Percentiles rank a stretch among this genome's conserved stretches.
phyloP scores from a whole-genome alignment of 1,140 invertebrate species.

The Nasonia giraulti region DNA sequence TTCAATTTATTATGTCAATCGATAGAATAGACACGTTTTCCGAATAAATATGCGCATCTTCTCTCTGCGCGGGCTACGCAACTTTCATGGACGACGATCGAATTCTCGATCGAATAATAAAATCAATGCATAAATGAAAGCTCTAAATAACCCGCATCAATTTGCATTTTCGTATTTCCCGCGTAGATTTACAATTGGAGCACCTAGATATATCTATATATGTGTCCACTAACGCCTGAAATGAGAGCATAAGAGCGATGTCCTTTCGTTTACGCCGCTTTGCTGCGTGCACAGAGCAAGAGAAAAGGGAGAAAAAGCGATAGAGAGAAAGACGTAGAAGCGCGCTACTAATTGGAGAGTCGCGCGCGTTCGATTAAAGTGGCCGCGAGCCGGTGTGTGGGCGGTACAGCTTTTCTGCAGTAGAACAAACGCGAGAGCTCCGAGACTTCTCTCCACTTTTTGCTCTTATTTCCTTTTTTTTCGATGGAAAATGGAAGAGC shows the following conservation, averaged over 20 bases:
- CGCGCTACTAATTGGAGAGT: constrained; percentile 43
- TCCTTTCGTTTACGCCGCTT: background rate
- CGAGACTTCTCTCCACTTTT: background rate
- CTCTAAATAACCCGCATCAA: no score
- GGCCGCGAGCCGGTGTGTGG: background rate
- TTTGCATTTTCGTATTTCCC: no score
- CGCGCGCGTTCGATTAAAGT: constrained; percentile 39
- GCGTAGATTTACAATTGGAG: no score
- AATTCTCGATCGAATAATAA: no score
- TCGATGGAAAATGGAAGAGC: background rate
- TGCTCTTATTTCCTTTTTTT: no score
- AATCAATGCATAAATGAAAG: no score
- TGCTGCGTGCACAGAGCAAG: background rate
- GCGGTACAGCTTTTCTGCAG: background rate
- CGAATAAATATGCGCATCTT: no score
- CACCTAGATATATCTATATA: background rate
- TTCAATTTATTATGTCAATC: no score
- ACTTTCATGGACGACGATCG: no score
- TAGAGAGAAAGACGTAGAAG: background rate
- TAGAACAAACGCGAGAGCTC: constrained; percentile 11
- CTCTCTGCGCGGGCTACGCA: no score
- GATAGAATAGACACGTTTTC: no score
- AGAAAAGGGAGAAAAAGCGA: background rate
- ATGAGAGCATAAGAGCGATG: background rate
- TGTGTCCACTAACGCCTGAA: background rate